phyloP scores from a whole-genome alignment of 2,113 vertebrate species.

The Lichenostomus cassidix region DNA sequence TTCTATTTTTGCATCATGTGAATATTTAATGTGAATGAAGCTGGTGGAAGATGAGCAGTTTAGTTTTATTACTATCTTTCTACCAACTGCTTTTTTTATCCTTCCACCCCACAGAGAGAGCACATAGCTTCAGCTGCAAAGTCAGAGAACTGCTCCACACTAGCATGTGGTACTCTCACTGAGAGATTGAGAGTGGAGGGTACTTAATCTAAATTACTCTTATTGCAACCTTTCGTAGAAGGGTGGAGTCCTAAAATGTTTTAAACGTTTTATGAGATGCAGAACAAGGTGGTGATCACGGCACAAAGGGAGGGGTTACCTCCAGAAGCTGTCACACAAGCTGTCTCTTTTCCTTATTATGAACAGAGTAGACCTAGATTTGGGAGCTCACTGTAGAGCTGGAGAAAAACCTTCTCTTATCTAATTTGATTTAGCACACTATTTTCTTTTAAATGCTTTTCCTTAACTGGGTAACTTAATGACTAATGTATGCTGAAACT shows the following conservation, averaged over 20 bases:
- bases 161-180: neutral
- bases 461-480: neutral
- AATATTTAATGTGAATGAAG: neutral
- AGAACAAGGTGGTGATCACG: neutral
- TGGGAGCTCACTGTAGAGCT: neutral
- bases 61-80: neutral
- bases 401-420: neutral
- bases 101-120: neutral
- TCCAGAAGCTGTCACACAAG: neutral
- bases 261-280: neutral
- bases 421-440: neutral
- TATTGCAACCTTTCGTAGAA: neutral
- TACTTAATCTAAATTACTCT: neutral
- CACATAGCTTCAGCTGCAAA: neutral
- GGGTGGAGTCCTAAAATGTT: neutral
- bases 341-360: neutral
- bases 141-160: neutral
- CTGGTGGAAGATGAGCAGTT: neutral
- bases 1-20: neutral
- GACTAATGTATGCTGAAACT: neutral
- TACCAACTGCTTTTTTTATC: neutral
- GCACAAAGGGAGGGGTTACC: neutral
- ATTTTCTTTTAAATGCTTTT: neutral
- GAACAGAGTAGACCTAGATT: neutral
- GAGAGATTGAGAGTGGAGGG: neutral